Percentiles rank a stretch among this genome's conserved stretches.
Evolutionary conservation across 2,113 vertebrate species (phyloP).

Genomic region (Machaerirhynchus nigripectus): DNA sequence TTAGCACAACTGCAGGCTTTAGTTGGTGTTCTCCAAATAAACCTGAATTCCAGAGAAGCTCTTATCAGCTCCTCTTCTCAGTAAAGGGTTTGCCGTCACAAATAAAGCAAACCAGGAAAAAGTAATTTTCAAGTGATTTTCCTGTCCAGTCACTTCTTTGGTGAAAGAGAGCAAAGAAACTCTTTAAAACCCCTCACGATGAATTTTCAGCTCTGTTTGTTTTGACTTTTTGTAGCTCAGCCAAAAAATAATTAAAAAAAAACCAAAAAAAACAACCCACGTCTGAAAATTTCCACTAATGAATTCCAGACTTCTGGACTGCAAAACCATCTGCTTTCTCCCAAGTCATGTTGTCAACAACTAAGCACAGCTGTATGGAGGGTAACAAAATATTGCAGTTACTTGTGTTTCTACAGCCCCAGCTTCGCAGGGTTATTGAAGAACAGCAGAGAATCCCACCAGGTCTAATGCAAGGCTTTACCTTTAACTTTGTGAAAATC

Average conservation of each 20-base stretch:
- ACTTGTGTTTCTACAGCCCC: not conserved
- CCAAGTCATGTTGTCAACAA: slow-evolving; percentile 61
- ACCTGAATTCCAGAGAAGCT: not conserved
- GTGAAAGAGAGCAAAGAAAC: slow-evolving; percentile 38
- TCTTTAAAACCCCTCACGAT: not conserved
- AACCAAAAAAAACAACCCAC: not conserved
- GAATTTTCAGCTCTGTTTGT: slow-evolving; percentile 58
- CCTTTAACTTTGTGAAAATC: not conserved
- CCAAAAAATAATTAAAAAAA: not conserved
- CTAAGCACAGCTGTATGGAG: slow-evolving; percentile 43
- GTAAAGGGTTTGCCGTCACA: not conserved
- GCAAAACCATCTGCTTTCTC: slow-evolving; percentile 38
- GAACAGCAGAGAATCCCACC: not conserved
- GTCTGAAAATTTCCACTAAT: slow-evolving; percentile 61
- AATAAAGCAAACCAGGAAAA: slow-evolving; percentile 2
- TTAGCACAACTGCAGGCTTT: slow-evolving; percentile 3
- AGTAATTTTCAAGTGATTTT: not conserved
- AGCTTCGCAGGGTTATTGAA: not conserved
- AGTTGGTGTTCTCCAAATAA: slow-evolving; percentile 17
- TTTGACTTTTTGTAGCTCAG: slow-evolving; percentile 47
- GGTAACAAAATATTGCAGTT: slow-evolving; percentile 29
- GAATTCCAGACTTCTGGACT: slow-evolving; percentile 64
- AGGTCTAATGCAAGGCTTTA: not conserved
- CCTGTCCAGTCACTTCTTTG: not conserved
- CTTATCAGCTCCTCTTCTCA: not conserved